Percentiles rank a stretch among this genome's conserved stretches.
These are phyloP conservation scores for Mystacides longicornis DNA, from an alignment of 2,888 invertebrate species.

Conservation along the genomic window DNA sequence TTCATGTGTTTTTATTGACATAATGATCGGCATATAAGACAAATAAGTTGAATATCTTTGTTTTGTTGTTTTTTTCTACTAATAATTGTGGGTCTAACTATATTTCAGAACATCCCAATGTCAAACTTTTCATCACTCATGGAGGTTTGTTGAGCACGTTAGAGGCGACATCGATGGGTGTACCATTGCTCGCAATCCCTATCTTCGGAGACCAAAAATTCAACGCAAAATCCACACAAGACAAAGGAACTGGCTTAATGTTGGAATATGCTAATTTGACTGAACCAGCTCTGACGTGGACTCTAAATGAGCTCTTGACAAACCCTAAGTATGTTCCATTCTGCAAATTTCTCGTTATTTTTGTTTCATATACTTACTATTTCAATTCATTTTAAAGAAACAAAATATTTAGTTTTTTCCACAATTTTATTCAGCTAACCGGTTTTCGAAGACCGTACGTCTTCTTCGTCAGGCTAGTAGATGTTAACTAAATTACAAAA, in stretches of 20 bases:
- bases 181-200: not conserved
- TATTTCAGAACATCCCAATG: not conserved
- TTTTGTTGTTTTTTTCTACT: too few relatives aligned
- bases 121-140: not conserved
- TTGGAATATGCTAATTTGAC: conserved; percentile 30
- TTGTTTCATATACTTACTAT: not conserved
- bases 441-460: too few relatives aligned
- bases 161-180: not conserved
- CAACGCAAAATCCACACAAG: not conserved
- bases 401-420: too few relatives aligned
- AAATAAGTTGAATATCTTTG: too few relatives aligned
- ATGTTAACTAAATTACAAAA: too few relatives aligned
- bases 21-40: too few relatives aligned
- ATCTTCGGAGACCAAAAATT: not conserved
- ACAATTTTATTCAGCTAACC: too few relatives aligned
- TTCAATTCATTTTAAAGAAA: too few relatives aligned
- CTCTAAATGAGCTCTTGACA: conserved; percentile 28
- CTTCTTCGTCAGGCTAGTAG: too few relatives aligned
- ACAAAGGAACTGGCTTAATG: not conserved
- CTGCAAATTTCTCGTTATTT: not conserved
- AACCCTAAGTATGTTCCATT: conserved; percentile 24
- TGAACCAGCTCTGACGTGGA: conserved; percentile 27
- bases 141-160: not conserved
- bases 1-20: too few relatives aligned
- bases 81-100: too few relatives aligned